phyloP scores from a whole-genome alignment of 2,888 invertebrate species.

The Spilosoma lubricipeda region DNA sequence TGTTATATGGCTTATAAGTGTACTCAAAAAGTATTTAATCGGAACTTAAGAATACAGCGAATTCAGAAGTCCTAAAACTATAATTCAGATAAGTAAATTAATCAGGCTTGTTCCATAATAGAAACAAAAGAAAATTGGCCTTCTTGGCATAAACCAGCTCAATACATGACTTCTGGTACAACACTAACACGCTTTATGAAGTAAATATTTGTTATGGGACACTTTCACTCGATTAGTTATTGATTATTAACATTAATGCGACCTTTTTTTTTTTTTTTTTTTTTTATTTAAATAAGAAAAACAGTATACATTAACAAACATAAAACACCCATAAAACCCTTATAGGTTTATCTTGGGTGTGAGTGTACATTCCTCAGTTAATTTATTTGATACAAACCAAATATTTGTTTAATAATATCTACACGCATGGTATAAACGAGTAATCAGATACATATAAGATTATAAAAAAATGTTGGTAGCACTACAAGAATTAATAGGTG shows the following conservation, averaged over 20 bases:
- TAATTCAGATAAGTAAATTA: not conserved
- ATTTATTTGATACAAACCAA: no score
- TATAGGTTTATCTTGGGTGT: no score
- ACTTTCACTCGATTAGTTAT: conserved; percentile 14
- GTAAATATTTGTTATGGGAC: conserved; percentile 12
- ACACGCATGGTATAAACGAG: no score
- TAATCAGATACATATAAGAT: no score
- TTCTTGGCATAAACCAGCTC: not conserved
- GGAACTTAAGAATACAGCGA: not conserved
- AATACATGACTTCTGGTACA: not conserved
- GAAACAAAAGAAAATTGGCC: not conserved
- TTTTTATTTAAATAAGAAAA: no score
- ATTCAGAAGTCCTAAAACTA: not conserved
- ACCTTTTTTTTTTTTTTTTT: no score
- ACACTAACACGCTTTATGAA: conserved; percentile 5
- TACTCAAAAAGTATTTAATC: not conserved
- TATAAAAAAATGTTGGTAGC: no score
- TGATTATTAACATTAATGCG: conserved; percentile 13
- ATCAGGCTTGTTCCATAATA: not conserved
- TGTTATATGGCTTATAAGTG: not conserved
- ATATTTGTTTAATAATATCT: no score
- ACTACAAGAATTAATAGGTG: no score
- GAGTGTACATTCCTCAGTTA: no score
- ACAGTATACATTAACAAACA: no score
- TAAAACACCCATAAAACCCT: no score